Percentiles rank a stretch among this genome's conserved stretches.
phyloP scores from a whole-genome alignment of 2,113 vertebrate species.

The Syngnathus typhle region DNA sequence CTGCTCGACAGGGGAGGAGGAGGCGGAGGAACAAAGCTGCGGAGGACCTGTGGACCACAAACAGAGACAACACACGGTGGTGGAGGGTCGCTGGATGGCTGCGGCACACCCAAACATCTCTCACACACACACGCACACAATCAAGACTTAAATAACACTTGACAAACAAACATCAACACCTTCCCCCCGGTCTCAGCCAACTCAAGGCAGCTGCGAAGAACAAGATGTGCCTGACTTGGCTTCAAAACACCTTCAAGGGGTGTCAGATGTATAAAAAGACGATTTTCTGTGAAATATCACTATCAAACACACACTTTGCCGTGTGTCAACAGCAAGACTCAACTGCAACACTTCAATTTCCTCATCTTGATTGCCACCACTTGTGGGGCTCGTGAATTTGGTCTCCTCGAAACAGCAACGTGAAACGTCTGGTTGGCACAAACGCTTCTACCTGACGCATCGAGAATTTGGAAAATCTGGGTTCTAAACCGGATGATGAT shows the following conservation, averaged over 20 bases:
- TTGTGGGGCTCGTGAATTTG: background rate
- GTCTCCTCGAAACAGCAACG: background rate
- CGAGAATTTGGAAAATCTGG: too few relatives aligned
- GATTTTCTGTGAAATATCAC: background rate
- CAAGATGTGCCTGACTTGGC: slow-evolving; percentile 34
- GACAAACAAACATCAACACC: slow-evolving; percentile 57
- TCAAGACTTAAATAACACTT: slow-evolving; percentile 51
- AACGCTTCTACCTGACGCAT: too few relatives aligned
- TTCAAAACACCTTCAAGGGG: slow-evolving; percentile 16
- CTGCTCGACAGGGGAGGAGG: slow-evolving; percentile 85
- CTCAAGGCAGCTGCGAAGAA: slow-evolving; percentile 52
- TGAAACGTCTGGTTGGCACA: too few relatives aligned
- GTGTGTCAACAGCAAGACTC: background rate
- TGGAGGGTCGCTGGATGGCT: slow-evolving; percentile 28
- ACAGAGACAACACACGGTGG: slow-evolving; percentile 76
- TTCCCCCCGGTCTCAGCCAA: slow-evolving; percentile 50
- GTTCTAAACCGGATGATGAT: too few relatives aligned
- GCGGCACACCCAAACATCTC: slow-evolving; percentile 62
- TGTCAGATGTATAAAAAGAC: background rate
- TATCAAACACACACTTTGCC: background rate
- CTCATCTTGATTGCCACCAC: background rate
- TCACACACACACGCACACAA: slow-evolving; percentile 18
- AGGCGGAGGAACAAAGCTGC: slow-evolving; percentile 89
- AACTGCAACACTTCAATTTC: background rate
- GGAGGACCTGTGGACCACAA: slow-evolving; percentile 90